Percentiles rank a stretch among this genome's conserved stretches.
These are phyloP conservation scores for Salticus scenicus DNA, from an alignment of 2,888 invertebrate species.

Conservation along the genomic window DNA sequence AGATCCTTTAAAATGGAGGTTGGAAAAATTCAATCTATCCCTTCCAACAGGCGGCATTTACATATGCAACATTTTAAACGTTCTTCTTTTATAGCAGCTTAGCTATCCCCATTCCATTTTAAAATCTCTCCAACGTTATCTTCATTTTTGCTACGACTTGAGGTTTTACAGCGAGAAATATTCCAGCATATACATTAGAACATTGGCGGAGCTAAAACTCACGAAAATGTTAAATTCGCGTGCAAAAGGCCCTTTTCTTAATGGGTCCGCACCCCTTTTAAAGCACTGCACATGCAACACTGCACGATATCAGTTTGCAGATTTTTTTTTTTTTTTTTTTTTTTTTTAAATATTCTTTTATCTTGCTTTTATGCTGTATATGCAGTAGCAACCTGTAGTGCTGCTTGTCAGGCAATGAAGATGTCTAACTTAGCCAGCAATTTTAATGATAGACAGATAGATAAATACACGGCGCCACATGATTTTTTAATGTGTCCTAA, in stretches of 20 bases:
- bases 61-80: neutral
- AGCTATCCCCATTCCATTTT: neutral
- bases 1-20: too few relatives aligned
- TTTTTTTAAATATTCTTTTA: too few relatives aligned
- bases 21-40: too few relatives aligned
- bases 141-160: neutral
- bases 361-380: neutral
- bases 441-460: too few relatives aligned
- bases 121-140: neutral
- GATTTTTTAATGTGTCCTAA: too few relatives aligned
- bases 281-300: neutral
- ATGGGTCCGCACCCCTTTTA: conserved; percentile 19
- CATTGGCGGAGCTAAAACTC: conserved; percentile 27
- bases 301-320: conserved; percentile 44
- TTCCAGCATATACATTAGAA: conserved; percentile 3
- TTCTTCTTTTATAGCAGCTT: neutral
- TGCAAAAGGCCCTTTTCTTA: conserved; percentile 21
- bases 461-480: too few relatives aligned
- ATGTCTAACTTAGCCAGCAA: too few relatives aligned
- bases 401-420: neutral
- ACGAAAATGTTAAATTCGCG: conserved; percentile 64
- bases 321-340: neutral
- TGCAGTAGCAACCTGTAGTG: neutral
- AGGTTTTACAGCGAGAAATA: neutral
- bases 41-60: neutral